Conservation (phyloP, 2,888 invertebrate genomes). For the Lepidocyrtoides sp. region DNA sequence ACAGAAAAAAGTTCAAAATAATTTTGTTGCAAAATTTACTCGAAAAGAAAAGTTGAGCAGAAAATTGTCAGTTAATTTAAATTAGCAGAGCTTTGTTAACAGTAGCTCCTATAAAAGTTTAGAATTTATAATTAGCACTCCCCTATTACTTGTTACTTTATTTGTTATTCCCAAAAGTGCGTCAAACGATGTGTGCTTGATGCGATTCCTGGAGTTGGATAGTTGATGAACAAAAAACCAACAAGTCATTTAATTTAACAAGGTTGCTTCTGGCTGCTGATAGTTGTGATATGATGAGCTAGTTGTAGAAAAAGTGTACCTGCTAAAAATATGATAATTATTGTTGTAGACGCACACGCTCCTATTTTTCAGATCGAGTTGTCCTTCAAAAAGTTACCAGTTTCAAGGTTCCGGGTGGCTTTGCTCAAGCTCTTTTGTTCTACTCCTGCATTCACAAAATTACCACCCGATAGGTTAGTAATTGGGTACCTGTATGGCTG, state of each 20-base stretch:
- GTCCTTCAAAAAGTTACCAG: slow-evolving; percentile 65
- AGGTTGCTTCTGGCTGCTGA: slow-evolving; percentile 4
- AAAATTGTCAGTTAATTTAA: background rate
- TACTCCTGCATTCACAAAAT: background rate
- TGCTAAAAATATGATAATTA: slow-evolving; percentile 12
- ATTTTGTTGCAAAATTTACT: background rate
- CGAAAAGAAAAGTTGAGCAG: background rate
- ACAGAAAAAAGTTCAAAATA: background rate
- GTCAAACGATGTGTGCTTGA: slow-evolving; percentile 16
- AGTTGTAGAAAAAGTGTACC: background rate
- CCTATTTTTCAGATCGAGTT: slow-evolving; percentile 36
- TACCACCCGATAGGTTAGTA: background rate
- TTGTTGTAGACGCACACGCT: background rate
- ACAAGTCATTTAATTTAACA: slow-evolving; percentile 64
- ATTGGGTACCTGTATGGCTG: background rate
- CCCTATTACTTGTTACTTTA: background rate
- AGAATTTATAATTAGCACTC: slow-evolving; percentile 44
- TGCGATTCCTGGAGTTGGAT: background rate
- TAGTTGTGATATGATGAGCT: background rate
- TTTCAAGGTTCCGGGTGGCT: slow-evolving; percentile 69
- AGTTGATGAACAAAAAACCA: slow-evolving; percentile 43
- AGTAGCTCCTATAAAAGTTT: slow-evolving; percentile 2
- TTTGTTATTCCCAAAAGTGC: background rate
- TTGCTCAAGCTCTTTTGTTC: background rate
- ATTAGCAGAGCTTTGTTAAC: background rate